Conservation (phyloP, 2,888 invertebrate genomes). For the Chymomyza fuscimana region DNA sequence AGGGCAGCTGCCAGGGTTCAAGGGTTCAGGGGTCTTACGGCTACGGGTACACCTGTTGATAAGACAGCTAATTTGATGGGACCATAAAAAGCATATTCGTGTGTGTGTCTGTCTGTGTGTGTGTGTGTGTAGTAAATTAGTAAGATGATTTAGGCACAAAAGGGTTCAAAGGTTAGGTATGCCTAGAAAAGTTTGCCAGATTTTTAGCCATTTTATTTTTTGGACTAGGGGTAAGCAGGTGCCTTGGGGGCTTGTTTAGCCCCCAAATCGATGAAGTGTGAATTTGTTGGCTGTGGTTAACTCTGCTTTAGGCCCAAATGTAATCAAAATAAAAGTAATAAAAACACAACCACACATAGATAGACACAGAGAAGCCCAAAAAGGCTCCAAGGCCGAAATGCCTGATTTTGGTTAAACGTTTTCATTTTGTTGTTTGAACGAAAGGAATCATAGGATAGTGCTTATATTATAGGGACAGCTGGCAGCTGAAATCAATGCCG, state of each 20-base stretch:
- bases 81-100: conserved; percentile 38
- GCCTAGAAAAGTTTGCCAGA: conserved; percentile 10
- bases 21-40: conserved; percentile 36
- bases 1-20: conserved; percentile 39
- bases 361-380: background rate
- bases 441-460: conserved; percentile 6
- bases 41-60: conserved; percentile 59
- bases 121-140: conserved; percentile 49
- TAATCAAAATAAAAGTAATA: conserved; percentile 72
- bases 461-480: background rate
- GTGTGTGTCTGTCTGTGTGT: conserved; percentile 6
- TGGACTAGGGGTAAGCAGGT: background rate
- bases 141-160: conserved; percentile 52
- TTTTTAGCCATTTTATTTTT: background rate
- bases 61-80: conserved; percentile 63
- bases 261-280: conserved; percentile 56
- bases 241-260: background rate
- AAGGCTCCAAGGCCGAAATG: background rate
- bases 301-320: conserved; percentile 54
- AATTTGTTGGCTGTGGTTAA: conserved; percentile 44
- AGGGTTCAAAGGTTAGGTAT: conserved; percentile 15
- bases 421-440: conserved; percentile 40
- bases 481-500: conserved; percentile 65
- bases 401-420: conserved; percentile 66
- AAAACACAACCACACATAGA: conserved; percentile 37